These are phyloP conservation scores for Linnaemya vulpina DNA, from an alignment of 2,888 invertebrate genomes.

Conservation along the genomic window DNA sequence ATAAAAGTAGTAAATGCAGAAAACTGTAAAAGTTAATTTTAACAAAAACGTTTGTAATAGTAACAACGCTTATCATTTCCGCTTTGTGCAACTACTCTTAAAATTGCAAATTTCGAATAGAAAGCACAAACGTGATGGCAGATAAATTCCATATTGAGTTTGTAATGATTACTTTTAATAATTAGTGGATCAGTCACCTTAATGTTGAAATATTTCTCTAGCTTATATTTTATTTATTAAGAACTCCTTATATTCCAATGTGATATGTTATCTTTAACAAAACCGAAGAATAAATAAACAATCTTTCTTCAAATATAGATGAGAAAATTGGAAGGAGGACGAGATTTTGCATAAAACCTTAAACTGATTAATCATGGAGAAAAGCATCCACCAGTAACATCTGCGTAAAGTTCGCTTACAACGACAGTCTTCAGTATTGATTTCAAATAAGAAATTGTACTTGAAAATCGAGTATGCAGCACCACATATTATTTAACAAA, in stretches of 20 bases:
- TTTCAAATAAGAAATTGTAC: conserved; percentile 6
- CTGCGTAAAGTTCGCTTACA: conserved; percentile 5
- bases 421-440: conserved; percentile 22
- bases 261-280: background rate
- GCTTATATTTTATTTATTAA: no score
- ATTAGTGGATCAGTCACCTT: no score
- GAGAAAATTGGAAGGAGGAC: conserved; percentile 78
- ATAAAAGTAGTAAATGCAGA: no score
- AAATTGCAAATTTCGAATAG: no score
- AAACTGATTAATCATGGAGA: background rate
- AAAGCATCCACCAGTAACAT: conserved; percentile 25
- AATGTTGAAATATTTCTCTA: no score
- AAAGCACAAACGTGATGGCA: no score
- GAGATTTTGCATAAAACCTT: conserved; percentile 70
- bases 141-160: no score
- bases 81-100: no score
- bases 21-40: no score
- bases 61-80: no score
- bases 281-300: conserved; percentile 13
- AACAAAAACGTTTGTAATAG: no score
- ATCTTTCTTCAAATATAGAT: conserved; percentile 74
- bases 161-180: no score
- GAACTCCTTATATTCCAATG: background rate
- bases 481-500: background rate
- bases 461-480: background rate